Base-by-base conservation (phyloP, 2,888 invertebrate genomes). In the Oscheius sp. region DNA sequence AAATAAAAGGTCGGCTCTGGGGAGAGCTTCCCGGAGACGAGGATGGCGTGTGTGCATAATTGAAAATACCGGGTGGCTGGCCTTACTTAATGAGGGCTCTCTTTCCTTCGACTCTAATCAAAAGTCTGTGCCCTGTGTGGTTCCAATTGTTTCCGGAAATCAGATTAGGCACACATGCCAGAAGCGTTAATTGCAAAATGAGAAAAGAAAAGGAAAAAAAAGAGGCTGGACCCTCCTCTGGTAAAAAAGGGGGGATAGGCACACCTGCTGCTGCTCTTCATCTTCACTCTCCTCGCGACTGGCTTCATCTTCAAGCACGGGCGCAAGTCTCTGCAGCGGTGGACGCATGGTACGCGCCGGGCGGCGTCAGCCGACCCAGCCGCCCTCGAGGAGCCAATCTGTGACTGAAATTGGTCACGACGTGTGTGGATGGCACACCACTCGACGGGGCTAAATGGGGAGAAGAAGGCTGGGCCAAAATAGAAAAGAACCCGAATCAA, bases 241-340 rank as follows among this genome's bases (percentile, higher is more conserved):
- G 53, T n/a, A 7, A 16, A 21, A 21, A 7, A 9, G 53, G 53
- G 21, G 53, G 18, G 49, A 49, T 7, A 27, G 29, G 29, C 58
- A 29, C 35, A 49, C 49, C 35, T 35, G 49, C 55, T 23, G 23
- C 61, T 61, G 43, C 61, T 61, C 41, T 43, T 66, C 66, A 29
- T 73, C 73, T 13, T 29, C 52, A 46, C 69, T 68, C 21, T 68
- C 69, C 72, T 80, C 78, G 9, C 49, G 29, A 55, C 76, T 77
- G 56, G 72, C 76, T 41, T 71, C 72, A 45, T 75, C 73, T 66
- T 82, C 82, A 16, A 69, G 74, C 41, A 82, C 77, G 13, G 82
- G 80, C 6, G 78, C 76, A 61, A 82, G 75, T 29, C 80, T 72
- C 45, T 78, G 77, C 27, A 82, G 74, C 25, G 78, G 81, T 21